Evolutionary conservation across 2,113 vertebrate species (phyloP), one percentile per base, ranked within the genome.

Genomic region (Pterocles orientalis): DNA sequence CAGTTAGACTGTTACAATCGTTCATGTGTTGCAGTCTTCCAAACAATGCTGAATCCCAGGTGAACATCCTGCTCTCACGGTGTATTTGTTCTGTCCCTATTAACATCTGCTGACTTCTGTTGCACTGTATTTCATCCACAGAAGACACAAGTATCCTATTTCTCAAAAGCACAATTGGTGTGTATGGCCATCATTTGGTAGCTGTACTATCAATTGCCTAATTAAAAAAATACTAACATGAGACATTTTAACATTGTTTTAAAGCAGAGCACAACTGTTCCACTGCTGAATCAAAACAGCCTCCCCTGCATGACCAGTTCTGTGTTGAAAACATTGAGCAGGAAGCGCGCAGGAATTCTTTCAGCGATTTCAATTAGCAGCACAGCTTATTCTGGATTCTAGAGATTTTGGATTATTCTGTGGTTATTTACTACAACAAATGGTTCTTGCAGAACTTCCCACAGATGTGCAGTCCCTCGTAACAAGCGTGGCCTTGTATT

Each of bases 91-190:
- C 36, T 33, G 75, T 51, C 10, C 51, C 21, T 23, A 2, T 51
- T 28, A 68, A 34, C 10, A 47, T 25, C 41, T 76, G 34, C 36
- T 54, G 60, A 43, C 18, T 78, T 48, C 36, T 51, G 56, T 58
- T 41, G 53, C n/a, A 29, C 51, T 58, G 23, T 23, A 20, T 39
- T n/a, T 18, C 51, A 41, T 50, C 36, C 0, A 0, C 39, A 36
- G 60, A 20, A 82, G 57, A 43, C 29, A n/a, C 12, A 25, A 36
- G 29, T 15, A 82, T 31, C 34, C 24, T 15, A 3, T 45, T 88
- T 91, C 68, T 72, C 45, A 7, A n/a, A 82, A 71, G n/a, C 1
- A 2, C 25, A 45, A 56, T 2, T 66, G 19, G 24, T 34, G 60
- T 62, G 7, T 21, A 54, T 8, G 23, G 18, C 26, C 15, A 34